Evolutionary conservation across 2,888 invertebrate species (phyloP).

Genomic region (Agrochola lota): DNA sequence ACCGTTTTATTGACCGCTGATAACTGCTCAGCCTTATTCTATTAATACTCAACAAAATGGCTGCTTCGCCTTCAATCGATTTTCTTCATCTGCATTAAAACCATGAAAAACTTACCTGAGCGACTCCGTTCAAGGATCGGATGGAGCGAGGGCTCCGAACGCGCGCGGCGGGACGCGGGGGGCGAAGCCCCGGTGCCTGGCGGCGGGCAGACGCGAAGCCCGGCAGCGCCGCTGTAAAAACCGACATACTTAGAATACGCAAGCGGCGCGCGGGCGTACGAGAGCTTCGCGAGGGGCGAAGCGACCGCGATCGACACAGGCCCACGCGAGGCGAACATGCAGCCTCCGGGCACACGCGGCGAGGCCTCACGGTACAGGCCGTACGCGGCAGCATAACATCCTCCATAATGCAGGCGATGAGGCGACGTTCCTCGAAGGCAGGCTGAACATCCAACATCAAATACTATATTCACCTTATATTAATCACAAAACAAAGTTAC

Average conservation of each 20-base stretch:
- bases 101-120: conserved; percentile 85
- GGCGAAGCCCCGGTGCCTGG: conserved; percentile 84
- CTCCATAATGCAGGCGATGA: conserved; percentile 62
- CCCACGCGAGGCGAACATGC: conserved; percentile 86
- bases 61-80: conserved; percentile 76
- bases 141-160: conserved; percentile 89
- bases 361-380: conserved; percentile 85
- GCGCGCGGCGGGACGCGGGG: conserved; percentile 86
- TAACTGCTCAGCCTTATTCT: conserved; percentile 57
- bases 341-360: conserved; percentile 87
- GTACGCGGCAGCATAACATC: conserved; percentile 73
- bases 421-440: conserved; percentile 68
- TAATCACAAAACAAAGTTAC: conserved; percentile 90
- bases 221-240: conserved; percentile 88
- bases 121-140: conserved; percentile 78
- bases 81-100: conserved; percentile 80
- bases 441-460: conserved; percentile 70
- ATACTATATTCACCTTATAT: conserved; percentile 88
- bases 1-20: conserved; percentile 26
- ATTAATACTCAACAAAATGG: conserved; percentile 82
- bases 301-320: conserved; percentile 81
- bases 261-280: conserved; percentile 85
- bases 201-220: conserved; percentile 85
- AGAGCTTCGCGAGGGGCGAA: conserved; percentile 83
- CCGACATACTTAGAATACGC: conserved; percentile 87